A percentile compares a stretch with the other conserved stretches of the same genome.
These are phyloP conservation scores for Clamator glandarius DNA, from an alignment of 2,797 vertebrate genomes.

Conservation along the genomic window DNA sequence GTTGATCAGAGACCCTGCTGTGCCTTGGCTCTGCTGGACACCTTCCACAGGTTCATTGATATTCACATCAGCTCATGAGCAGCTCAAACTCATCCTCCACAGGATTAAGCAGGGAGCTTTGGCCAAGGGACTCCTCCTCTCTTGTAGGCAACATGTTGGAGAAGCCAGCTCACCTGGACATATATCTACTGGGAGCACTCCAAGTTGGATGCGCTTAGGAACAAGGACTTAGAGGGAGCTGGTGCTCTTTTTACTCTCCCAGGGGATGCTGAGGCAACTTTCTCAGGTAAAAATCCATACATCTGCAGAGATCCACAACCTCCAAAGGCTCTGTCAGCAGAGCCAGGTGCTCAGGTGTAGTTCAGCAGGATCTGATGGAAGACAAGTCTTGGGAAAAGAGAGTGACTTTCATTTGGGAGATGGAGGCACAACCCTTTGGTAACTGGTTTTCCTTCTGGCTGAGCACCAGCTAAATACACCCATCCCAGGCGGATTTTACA, in stretches of 20 bases:
- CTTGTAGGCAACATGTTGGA: rapidly evolving
- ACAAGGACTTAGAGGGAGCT: neutral
- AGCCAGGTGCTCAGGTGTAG: neutral
- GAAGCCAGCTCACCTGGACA: rapidly evolving
- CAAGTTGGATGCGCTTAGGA: neutral
- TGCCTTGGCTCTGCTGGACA: neutral
- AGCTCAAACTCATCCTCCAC: neutral
- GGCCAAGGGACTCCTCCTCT: neutral
- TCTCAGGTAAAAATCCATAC: neutral
- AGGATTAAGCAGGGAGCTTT: neutral
- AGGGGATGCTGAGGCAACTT: neutral
- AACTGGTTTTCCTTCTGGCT: neutral
- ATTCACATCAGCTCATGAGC: neutral
- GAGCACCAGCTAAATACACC: neutral
- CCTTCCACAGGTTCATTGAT: neutral
- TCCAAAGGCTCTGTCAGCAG: neutral
- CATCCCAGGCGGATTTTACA: neutral
- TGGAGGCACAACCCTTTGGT: neutral
- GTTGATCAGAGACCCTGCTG: neutral
- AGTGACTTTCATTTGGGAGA: neutral
- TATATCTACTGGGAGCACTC: neutral
- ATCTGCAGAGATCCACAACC: neutral
- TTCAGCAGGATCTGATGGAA: neutral
- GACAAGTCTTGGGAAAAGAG: neutral
- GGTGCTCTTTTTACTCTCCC: neutral